Evolutionary conservation across 2,888 invertebrate genomes (phyloP).

Genomic region (Mantis religiosa): DNA sequence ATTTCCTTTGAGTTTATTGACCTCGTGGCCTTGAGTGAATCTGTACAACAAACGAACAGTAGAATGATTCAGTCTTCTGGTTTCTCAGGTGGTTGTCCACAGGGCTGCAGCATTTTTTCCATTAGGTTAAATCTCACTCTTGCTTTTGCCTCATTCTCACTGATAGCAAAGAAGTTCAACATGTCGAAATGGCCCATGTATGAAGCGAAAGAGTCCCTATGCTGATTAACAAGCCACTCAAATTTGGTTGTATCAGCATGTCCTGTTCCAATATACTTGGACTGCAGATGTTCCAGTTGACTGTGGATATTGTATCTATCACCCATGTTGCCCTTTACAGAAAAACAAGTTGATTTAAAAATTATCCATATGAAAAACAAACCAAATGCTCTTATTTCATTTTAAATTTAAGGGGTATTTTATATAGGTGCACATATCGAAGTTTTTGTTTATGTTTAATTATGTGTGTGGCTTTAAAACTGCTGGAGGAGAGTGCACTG

Average conservation of each 20-base stretch:
- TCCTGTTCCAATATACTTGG: slow-evolving; percentile 98
- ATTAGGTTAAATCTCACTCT: slow-evolving; percentile 92
- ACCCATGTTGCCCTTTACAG: slow-evolving; percentile 62
- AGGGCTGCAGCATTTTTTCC: slow-evolving; percentile 98
- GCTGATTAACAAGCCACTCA: slow-evolving; percentile 98
- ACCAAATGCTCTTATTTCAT: too few species aligned
- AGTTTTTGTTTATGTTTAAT: too few species aligned
- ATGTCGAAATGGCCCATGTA: slow-evolving; percentile 96
- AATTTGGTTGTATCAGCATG: slow-evolving; percentile 97
- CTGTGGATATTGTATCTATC: slow-evolving; percentile 99
- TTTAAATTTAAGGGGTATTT: too few species aligned
- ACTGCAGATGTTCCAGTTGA: slow-evolving; percentile 97
- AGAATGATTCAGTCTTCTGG: slow-evolving; percentile 68
- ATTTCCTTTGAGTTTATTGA: too few species aligned
- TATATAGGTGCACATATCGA: too few species aligned
- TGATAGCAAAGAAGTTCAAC: slow-evolving; percentile 87
- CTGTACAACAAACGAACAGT: too few species aligned
- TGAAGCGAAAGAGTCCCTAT: slow-evolving; percentile 91
- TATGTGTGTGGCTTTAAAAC: too few species aligned
- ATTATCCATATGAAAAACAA: too few species aligned
- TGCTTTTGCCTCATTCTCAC: slow-evolving; percentile 96
- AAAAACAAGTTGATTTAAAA: too few species aligned
- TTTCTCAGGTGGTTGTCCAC: slow-evolving; percentile 97
- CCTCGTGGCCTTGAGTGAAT: too few species aligned
- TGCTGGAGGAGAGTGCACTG: too few species aligned